Percentiles rank a stretch among this genome's conserved stretches.
Evolutionary conservation across 1,140 invertebrate species (phyloP).

Genomic region (Achroia grisella): DNA sequence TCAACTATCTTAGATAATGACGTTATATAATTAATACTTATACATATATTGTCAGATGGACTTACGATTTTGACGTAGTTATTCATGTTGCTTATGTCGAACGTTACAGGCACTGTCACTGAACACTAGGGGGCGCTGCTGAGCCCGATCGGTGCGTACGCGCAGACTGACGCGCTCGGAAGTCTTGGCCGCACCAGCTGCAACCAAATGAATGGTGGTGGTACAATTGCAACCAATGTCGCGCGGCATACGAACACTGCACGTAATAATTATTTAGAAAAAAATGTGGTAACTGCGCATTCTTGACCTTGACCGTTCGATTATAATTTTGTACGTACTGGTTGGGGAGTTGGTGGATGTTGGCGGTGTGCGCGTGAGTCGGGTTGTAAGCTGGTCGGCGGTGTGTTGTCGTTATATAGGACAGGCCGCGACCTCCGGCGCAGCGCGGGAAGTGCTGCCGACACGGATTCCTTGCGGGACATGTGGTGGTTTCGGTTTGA

Average conservation of each 20-base stretch:
- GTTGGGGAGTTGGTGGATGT: constrained; percentile 30
- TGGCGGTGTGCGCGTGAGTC: constrained; percentile 43
- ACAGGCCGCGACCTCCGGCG: constrained; percentile 52
- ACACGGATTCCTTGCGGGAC: constrained; percentile 15
- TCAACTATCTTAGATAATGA: too few species aligned
- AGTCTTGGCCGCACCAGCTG: constrained; percentile 33
- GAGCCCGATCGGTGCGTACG: constrained; percentile 12
- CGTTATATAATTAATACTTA: too few species aligned
- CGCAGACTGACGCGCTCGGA: constrained; percentile 38
- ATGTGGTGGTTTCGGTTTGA: background rate
- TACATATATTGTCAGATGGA: constrained; percentile 6
- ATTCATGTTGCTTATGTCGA: constrained; percentile 18
- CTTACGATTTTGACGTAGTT: constrained; percentile 35
- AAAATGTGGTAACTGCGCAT: constrained; percentile 24
- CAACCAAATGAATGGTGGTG: constrained; percentile 55
- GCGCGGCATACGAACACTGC: too few species aligned
- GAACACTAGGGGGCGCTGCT: constrained; percentile 17
- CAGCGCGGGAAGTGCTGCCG: constrained; percentile 31
- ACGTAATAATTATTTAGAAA: background rate
- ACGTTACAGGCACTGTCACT: constrained; percentile 26
- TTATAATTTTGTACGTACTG: constrained; percentile 51
- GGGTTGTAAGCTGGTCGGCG: constrained; percentile 45
- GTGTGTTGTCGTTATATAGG: constrained; percentile 61
- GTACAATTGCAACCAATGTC: constrained; percentile 11
- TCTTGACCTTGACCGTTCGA: constrained; percentile 35